A percentile compares a stretch with the other conserved stretches of the same genome.
These are phyloP conservation scores for Aphidius ervi DNA, from an alignment of 1,140 invertebrate species.

Conservation along the genomic window DNA sequence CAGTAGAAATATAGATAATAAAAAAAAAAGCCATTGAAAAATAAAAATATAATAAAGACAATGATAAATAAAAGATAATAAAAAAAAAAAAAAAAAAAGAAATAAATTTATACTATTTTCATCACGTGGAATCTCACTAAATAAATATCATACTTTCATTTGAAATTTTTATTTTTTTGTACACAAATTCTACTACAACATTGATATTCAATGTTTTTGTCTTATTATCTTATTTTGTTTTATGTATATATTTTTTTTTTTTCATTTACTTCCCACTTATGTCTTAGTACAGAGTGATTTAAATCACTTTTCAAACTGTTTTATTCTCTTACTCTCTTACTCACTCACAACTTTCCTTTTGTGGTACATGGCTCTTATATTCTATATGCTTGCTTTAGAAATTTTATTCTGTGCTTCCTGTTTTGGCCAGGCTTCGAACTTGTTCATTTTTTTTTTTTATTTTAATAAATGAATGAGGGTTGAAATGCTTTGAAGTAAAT, in stretches of 20 bases:
- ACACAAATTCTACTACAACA: no score
- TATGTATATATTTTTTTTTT: constrained; percentile 4
- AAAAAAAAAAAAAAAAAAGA: constrained; percentile 15
- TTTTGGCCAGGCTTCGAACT: not conserved
- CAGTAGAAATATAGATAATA: constrained; percentile 11
- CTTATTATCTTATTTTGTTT: not conserved
- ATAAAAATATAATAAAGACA: constrained; percentile 16
- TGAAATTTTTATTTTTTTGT: no score
- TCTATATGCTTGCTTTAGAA: no score
- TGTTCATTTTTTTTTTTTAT: no score
- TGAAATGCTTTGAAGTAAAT: no score
- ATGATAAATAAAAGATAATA: constrained; percentile 3
- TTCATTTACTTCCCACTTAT: not conserved
- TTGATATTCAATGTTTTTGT: not conserved
- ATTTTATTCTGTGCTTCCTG: constrained; percentile 7
- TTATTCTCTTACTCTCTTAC: constrained; percentile 18
- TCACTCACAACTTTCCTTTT: constrained; percentile 5
- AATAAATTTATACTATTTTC: constrained; percentile 19
- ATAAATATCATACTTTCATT: constrained; percentile 29
- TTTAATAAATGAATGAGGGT: no score
- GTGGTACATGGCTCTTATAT: not conserved
- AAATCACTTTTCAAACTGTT: constrained; percentile 29
- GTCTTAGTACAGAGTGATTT: constrained; percentile 23
- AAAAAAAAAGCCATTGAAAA: constrained; percentile 13
- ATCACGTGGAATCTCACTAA: constrained; percentile 27